Evolutionary conservation across 2,113 vertebrate genomes (phyloP).

Genomic region (Colius striatus): DNA sequence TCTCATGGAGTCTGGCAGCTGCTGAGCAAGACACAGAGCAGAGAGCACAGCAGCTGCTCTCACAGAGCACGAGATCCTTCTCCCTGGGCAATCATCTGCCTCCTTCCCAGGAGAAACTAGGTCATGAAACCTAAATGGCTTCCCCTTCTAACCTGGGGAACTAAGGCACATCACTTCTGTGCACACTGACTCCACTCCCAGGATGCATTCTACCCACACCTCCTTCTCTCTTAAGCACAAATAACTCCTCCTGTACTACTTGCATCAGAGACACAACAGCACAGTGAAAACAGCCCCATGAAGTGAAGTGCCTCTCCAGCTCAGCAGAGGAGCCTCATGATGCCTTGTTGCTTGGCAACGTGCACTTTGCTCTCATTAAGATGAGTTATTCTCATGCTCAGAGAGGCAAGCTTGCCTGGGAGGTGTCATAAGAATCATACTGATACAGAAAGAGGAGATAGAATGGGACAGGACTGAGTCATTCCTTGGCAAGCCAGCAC

Average conservation of each 20-base stretch:
- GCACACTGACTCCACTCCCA: neutral
- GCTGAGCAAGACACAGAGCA: neutral
- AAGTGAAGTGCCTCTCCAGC: neutral
- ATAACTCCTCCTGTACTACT: neutral
- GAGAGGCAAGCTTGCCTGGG: slow-evolving; percentile 8
- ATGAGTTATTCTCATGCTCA: slow-evolving; percentile 33
- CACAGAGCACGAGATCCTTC: neutral
- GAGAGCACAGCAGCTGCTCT: neutral
- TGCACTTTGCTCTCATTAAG: slow-evolving; percentile 37
- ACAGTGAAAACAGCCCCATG: neutral
- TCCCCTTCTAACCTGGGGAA: neutral
- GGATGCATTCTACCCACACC: neutral
- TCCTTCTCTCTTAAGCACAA: neutral
- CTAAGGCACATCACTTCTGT: neutral
- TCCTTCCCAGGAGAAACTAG: neutral
- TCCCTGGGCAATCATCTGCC: neutral
- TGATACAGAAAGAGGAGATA: neutral
- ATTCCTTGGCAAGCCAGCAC: neutral
- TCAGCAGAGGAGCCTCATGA: neutral
- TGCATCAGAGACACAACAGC: neutral
- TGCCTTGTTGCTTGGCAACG: slow-evolving; percentile 36
- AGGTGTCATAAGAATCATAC: neutral
- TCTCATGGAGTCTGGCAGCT: neutral
- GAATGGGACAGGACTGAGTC: neutral
- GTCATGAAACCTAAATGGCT: neutral